A percentile compares a stretch with the other conserved stretches of the same genome.
phyloP scores from a whole-genome alignment of 1,140 invertebrate genomes.

The Papilio polytes region DNA sequence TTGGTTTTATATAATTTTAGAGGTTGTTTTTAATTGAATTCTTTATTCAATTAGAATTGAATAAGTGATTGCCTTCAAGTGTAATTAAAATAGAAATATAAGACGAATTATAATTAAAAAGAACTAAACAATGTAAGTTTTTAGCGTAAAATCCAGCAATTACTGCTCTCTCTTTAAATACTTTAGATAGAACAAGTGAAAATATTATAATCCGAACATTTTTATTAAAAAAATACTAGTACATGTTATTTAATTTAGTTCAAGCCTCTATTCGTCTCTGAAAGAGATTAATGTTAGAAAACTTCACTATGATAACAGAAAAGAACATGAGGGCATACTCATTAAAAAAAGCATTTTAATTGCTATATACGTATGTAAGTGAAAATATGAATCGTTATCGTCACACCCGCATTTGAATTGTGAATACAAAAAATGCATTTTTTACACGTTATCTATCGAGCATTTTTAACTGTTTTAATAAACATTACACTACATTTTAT shows the following conservation, averaged over 20 bases:
- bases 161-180: too few relatives aligned
- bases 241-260: neutral
- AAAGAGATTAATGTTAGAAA: conserved; percentile 12
- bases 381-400: neutral
- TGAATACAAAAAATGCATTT: neutral
- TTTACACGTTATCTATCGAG: neutral
- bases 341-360: neutral
- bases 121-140: too few relatives aligned
- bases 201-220: neutral
- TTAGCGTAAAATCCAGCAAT: too few relatives aligned
- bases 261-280: neutral
- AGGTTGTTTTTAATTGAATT: neutral
- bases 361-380: neutral
- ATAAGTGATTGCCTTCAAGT: neutral
- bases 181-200: neutral
- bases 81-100: neutral
- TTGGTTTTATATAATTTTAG: neutral
- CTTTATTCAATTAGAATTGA: neutral
- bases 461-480: neutral
- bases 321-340: neutral
- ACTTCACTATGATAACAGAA: neutral
- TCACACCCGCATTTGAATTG: neutral
- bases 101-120: too few relatives aligned
- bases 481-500: neutral
- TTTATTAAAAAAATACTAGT: neutral